Evolutionary conservation across 2,888 invertebrate species (phyloP), one percentile per base, ranked within the genome.

Genomic region (Melanotus villosus): DNA sequence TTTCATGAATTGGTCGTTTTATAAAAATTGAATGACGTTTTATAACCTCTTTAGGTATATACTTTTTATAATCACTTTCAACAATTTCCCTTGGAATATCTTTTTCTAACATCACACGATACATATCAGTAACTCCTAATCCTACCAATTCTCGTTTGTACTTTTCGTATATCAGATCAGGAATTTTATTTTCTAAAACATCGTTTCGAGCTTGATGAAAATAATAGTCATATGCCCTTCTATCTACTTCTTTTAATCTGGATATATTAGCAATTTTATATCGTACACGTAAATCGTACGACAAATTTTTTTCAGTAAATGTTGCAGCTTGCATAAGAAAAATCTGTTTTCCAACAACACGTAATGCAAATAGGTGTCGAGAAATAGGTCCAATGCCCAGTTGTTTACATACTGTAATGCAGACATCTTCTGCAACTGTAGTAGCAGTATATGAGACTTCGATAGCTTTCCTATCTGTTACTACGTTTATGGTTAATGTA

Each of bases 121-220:
- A 93, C 94, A 97, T 96, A 83, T 96, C 96, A 58, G 93, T 90
- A 63, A 95, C 94, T 7, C 94, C 94, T 58, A 97, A 86, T 0
- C 97, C 97, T 62, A 96, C 86, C 1, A 95, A 87, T 83, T 94
- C 92, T 68, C 91, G 88, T 80, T 92, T 92, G 77, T 92, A 90
- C 67, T 91, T 91, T 59, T 93, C 93, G 83, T 93, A 94, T 69
- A 91, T 88, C 68, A 95, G 90, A 81, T 95, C 95, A 5, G 91
- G 89, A 72, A 97, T 92, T 80, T 90, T 90, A 80, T 92, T 93
- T 63, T 92, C 90, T 68, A 94, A 87, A 47, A 96, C 91, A 87
- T 96, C 96, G 80, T 89, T 88, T 26, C 94, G 87, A 45, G 92
- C 93, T 90, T 96, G 96, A 83, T 92, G 91, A 81, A 94, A 97